Conservation (phyloP, 2,797 vertebrate genomes). For the Pygocentrus nattereri region DNA sequence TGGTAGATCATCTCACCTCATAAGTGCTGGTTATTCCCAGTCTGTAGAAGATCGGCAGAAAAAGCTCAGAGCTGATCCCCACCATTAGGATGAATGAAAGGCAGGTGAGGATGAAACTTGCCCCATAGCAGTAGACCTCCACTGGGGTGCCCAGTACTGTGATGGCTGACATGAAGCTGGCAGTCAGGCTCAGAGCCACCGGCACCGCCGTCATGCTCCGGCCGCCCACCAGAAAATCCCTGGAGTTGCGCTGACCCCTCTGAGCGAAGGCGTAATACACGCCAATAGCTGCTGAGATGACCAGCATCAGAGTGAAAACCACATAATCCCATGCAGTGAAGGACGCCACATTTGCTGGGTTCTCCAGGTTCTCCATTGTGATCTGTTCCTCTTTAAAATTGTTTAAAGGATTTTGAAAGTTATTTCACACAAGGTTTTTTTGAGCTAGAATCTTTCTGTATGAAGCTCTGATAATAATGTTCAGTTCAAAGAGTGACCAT, state of each 20-base stretch:
- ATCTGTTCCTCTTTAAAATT: background rate
- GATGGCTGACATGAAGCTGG: conserved; percentile 97
- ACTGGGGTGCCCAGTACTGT: conserved; percentile 90
- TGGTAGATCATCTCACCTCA: conserved; percentile 79
- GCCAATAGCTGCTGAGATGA: conserved; percentile 87
- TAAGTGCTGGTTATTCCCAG: conserved; percentile 92
- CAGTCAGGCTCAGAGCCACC: conserved; percentile 89
- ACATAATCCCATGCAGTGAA: conserved; percentile 89
- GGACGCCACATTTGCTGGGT: conserved; percentile 38
- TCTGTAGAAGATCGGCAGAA: conserved; percentile 93
- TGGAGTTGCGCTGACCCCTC: conserved; percentile 75
- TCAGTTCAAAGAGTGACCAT: background rate
- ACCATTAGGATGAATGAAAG: conserved; percentile 83
- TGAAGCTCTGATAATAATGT: background rate
- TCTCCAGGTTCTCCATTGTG: conserved; percentile 68
- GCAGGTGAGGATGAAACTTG: conserved; percentile 77
- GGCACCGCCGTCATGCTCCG: conserved; percentile 86
- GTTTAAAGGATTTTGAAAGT: background rate
- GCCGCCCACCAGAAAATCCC: conserved; percentile 89
- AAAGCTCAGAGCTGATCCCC: conserved; percentile 87
- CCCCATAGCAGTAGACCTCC: conserved; percentile 90
- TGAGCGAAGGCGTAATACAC: conserved; percentile 86
- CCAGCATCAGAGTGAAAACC: conserved; percentile 88
- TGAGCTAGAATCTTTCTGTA: background rate
- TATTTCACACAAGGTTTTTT: background rate